Conservation (phyloP, 2,797 vertebrate species). For the Sebastes vulpes region DNA sequence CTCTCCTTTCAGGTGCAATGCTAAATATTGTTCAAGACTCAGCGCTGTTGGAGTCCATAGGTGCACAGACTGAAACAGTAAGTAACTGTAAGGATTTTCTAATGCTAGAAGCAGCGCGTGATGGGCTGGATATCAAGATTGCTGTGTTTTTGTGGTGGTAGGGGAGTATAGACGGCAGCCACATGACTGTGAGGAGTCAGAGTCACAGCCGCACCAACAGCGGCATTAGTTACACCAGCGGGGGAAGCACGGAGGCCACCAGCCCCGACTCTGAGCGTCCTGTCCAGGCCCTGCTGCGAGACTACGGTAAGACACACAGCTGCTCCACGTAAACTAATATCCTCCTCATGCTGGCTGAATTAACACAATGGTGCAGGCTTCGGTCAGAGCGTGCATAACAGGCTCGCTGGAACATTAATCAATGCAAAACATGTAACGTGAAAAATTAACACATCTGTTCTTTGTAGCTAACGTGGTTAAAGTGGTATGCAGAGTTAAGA, state of each 20-base stretch:
- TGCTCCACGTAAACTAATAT: neutral
- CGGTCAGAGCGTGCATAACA: neutral
- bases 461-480: constrained; percentile 81
- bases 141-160: constrained; percentile 41
- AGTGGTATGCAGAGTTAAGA: constrained; percentile 81
- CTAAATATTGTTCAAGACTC: constrained; percentile 98
- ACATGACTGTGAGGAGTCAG: constrained; percentile 77
- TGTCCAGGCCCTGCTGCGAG: constrained; percentile 91
- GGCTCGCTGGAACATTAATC: neutral
- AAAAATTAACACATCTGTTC: constrained; percentile 36
- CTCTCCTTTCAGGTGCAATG: constrained; percentile 90
- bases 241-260: constrained; percentile 92
- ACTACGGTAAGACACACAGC: constrained; percentile 88
- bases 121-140: neutral
- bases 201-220: constrained; percentile 96
- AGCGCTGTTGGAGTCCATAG: constrained; percentile 94
- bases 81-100: constrained; percentile 45
- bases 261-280: constrained; percentile 94
- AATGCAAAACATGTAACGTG: constrained; percentile 3
- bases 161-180: constrained; percentile 81
- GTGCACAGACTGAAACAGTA: constrained; percentile 94
- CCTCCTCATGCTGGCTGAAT: neutral
- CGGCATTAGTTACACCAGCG: constrained; percentile 92
- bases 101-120: neutral
- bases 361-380: neutral